A percentile compares a stretch with the other conserved stretches of the same genome.
Evolutionary conservation across 2,113 vertebrate genomes (phyloP).

Genomic region (Notothenia coriiceps): DNA sequence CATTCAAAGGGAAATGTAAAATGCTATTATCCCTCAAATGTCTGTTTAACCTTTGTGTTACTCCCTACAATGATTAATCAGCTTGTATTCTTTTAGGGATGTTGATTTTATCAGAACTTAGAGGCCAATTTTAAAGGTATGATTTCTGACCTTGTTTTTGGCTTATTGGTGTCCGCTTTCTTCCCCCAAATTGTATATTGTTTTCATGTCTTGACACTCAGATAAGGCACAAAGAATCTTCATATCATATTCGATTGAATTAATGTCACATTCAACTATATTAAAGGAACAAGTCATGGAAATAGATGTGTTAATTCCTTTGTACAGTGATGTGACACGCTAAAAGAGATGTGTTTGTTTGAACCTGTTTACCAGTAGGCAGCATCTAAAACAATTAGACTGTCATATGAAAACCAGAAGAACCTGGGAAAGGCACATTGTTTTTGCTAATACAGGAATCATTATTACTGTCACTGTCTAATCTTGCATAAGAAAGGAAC

Average conservation of each 20-base stretch:
- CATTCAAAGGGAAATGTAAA: not conserved
- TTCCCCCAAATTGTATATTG: not conserved
- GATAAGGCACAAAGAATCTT: not conserved
- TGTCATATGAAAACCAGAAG: not conserved
- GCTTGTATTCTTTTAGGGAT: not conserved
- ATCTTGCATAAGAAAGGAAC: not conserved
- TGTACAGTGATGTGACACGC: not conserved
- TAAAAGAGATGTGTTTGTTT: not conserved
- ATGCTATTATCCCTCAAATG: not conserved
- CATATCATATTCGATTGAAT: not conserved
- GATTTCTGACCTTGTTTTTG: not conserved
- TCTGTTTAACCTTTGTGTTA: not conserved
- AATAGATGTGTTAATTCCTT: not conserved
- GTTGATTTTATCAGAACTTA: not conserved
- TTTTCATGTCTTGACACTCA: not conserved
- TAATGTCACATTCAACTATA: not conserved
- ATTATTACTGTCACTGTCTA: not conserved
- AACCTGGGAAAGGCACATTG: not conserved
- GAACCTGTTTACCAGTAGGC: not conserved
- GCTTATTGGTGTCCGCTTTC: not conserved
- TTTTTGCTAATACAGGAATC: constrained; percentile 18
- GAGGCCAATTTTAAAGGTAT: not conserved
- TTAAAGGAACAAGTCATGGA: not conserved
- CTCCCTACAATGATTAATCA: not conserved
- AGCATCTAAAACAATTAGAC: not conserved